Base-by-base conservation (phyloP, 2,888 invertebrate genomes). In the Ditula angustiorana region DNA sequence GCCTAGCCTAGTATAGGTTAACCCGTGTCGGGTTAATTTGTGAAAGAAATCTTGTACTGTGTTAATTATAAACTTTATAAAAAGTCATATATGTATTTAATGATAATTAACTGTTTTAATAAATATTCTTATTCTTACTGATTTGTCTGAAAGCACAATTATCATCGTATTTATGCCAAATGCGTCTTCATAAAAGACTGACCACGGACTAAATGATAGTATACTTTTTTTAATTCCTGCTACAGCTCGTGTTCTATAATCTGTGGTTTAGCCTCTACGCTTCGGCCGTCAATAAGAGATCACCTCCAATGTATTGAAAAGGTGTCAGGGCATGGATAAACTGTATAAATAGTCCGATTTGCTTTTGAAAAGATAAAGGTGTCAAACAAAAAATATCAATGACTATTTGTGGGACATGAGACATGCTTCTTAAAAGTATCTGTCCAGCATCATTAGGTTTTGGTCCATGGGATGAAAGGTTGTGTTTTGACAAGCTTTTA, bases 391-490 rank as follows among this genome's bases (percentile, higher is more conserved):
- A 60, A 49, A 50, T 60, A 60, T 60, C 50, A 60, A 52, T 60
- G 60, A 24, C 28, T 24, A 61, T 35, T 71, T 69, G 56, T 60
- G 41, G 55, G 62, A 71, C 64, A 66, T 66, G 71, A 70, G 70
- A 72, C 72, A 74, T 69, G 61, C 57, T 72, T 73, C 72, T 72
- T 73, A 74, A 72, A 74, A 68, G 70, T 68, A 69, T 71, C 72
- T 69, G 59, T 63, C 58, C 62, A 55, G 50, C 56, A 58, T 50
- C 35, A 13, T 35, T 44, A n/a, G 23, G 5, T 13, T 37, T 10
- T 26, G 55, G 41, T 56, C 53, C 5, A 41, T 11, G 19, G 7
- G 8, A 19, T 5, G 41, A 16, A 13, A 49, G 23, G 2, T 7
- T 13, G n/a, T 13, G n/a, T 16, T 16, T 33, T 33, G 8, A 2